Percentiles rank a stretch among this genome's conserved stretches.
These are phyloP conservation scores for Drosophila kambysellisi DNA, from an alignment of 2,888 invertebrate genomes.

Conservation along the genomic window DNA sequence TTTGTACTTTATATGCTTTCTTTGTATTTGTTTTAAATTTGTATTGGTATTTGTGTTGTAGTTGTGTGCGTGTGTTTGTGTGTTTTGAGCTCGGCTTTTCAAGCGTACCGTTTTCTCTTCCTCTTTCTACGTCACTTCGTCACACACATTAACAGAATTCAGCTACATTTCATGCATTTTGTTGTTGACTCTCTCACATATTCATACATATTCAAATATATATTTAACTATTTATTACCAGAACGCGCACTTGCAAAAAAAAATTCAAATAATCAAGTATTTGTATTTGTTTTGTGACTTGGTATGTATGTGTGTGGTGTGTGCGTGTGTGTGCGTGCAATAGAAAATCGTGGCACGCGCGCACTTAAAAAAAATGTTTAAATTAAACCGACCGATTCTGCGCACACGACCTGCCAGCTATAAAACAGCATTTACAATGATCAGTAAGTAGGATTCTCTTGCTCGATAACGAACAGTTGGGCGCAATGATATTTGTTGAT, in stretches of 20 bases:
- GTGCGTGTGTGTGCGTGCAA: conserved; percentile 38
- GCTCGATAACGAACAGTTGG: conserved; percentile 16
- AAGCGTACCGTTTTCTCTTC: conserved; percentile 37
- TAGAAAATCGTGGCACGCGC: conserved; percentile 60
- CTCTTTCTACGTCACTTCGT: conserved; percentile 70
- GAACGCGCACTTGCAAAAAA: conserved; percentile 57
- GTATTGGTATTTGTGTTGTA: conserved; percentile 18
- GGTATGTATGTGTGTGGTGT: conserved; percentile 1
- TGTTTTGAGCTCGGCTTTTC: conserved; percentile 52
- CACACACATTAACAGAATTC: conserved; percentile 65
- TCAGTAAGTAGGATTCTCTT: conserved; percentile 10
- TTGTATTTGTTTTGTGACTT: conserved; percentile 52
- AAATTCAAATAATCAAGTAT: conserved; percentile 20
- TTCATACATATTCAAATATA: conserved; percentile 8
- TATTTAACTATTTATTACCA: conserved; percentile 6
- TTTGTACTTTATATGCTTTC: conserved; percentile 47
- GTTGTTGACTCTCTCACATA: conserved; percentile 24
- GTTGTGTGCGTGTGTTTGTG: conserved; percentile 37
- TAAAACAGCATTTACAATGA: conserved; percentile 56
- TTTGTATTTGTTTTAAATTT: conserved; percentile 33
- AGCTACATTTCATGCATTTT: conserved; percentile 65
- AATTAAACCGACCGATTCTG: conserved; percentile 55
- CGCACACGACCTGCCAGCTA: conserved; percentile 55
- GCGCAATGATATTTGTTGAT: neutral
- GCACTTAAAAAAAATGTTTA: conserved; percentile 52